Evolutionary conservation across 2,888 invertebrate genomes (phyloP).

Genomic region (Pseudolycoriella hygida): DNA sequence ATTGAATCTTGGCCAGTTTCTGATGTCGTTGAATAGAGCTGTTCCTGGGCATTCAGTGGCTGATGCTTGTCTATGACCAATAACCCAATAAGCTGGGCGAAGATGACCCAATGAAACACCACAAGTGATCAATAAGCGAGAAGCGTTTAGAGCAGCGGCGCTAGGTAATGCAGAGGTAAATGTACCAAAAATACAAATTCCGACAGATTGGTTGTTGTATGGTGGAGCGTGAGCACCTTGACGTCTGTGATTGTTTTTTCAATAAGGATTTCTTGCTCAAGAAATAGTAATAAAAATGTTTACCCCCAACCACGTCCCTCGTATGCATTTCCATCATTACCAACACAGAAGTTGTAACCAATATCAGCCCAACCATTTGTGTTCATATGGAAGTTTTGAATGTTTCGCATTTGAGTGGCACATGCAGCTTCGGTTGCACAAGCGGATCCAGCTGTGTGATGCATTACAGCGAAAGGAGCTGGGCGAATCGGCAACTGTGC

Average conservation of each 20-base stretch:
- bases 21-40: slow-evolving; percentile 33
- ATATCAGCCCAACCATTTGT: slow-evolving; percentile 39
- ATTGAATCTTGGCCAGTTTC: slow-evolving; percentile 34
- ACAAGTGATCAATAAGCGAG: slow-evolving; percentile 33
- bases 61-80: slow-evolving; percentile 31
- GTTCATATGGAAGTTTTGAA: slow-evolving; percentile 39
- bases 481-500: slow-evolving; percentile 31
- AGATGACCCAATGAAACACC: slow-evolving; percentile 37
- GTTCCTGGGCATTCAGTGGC: slow-evolving; percentile 42
- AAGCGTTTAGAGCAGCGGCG: slow-evolving; percentile 18
- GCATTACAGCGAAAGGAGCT: slow-evolving; percentile 48
- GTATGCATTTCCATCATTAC: slow-evolving; percentile 43
- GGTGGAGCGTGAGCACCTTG: slow-evolving; percentile 43
- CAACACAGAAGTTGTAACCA: slow-evolving; percentile 46
- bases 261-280: too few species aligned
- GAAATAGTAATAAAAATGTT: too few species aligned
- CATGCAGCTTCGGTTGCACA: slow-evolving; percentile 34
- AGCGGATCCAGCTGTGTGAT: slow-evolving; percentile 47
- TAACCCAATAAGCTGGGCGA: slow-evolving; percentile 32
- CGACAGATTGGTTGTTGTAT: slow-evolving; percentile 40
- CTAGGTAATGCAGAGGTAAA: slow-evolving; percentile 6
- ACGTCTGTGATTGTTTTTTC: too few species aligned
- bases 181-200: slow-evolving; percentile 44
- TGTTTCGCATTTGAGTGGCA: slow-evolving; percentile 33
- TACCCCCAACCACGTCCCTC: slow-evolving; percentile 45